Evolutionary conservation across 2,888 invertebrate species (phyloP).

Genomic region (Spatulosminthurus flaviceps): DNA sequence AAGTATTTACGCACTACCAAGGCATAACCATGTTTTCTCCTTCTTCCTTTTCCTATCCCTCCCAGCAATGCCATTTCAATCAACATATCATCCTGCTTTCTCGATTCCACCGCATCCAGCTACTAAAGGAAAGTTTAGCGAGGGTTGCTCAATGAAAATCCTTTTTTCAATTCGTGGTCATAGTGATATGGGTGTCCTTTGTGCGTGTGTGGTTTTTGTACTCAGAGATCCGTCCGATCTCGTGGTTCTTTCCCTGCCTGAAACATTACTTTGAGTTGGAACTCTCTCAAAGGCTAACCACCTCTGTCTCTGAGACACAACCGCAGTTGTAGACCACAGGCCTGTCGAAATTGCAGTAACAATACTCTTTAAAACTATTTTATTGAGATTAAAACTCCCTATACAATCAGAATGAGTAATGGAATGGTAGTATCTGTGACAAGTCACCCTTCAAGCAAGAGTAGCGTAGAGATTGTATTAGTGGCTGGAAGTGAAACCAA

Average conservation of each 20-base stretch:
- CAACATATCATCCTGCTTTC: not conserved
- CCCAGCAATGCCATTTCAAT: not conserved
- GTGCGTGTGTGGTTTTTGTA: not conserved
- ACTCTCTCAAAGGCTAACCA: not conserved
- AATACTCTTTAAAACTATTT: conserved; percentile 25
- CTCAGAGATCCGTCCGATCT: not conserved
- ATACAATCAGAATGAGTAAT: conserved; percentile 25
- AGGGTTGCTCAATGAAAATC: not conserved
- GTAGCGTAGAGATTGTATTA: not conserved
- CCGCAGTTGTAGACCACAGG: not conserved
- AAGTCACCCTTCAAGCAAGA: conserved; percentile 9
- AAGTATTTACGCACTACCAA: not conserved
- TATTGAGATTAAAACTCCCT: conserved; percentile 30
- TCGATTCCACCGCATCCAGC: not conserved
- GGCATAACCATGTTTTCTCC: conserved; percentile 12
- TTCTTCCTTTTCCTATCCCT: not conserved
- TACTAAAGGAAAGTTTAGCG: too few species aligned
- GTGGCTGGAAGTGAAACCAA: not conserved
- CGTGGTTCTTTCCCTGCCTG: not conserved
- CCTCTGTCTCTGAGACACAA: not conserved
- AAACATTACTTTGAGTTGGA: not conserved
- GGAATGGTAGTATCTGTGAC: conserved; percentile 1
- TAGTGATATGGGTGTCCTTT: not conserved
- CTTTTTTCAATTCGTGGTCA: conserved; percentile 6
- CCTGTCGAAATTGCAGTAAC: not conserved